A percentile compares a stretch with the other conserved stretches of the same genome.
Evolutionary conservation across 2,888 invertebrate species (phyloP).

Genomic region (Graphium colonna): DNA sequence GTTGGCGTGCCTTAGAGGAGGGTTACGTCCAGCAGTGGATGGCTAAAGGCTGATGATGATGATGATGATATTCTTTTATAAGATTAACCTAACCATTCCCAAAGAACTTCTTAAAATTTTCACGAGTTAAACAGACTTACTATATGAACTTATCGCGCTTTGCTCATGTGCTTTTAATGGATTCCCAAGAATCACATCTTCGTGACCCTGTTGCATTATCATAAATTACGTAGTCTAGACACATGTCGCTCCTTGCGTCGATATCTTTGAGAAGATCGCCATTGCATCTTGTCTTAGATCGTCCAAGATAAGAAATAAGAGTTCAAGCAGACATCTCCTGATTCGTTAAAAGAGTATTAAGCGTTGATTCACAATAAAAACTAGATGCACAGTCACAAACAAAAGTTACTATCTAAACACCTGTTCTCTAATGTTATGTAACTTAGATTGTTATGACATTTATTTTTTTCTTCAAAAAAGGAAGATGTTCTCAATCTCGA

Average conservation of each 20-base stretch:
- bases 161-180: constrained; percentile 15
- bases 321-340: neutral
- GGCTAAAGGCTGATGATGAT: too few species aligned
- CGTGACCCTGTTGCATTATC: constrained; percentile 14
- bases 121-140: neutral
- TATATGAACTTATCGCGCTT: neutral
- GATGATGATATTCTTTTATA: neutral
- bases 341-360: neutral
- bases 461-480: too few species aligned
- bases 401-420: too few species aligned
- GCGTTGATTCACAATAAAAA: too few species aligned
- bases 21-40: too few species aligned
- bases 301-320: neutral
- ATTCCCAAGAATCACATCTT: constrained; percentile 14
- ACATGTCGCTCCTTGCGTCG: neutral
- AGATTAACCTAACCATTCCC: neutral
- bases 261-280: constrained; percentile 1
- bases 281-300: neutral
- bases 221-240: constrained; percentile 22
- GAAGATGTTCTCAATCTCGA: too few species aligned
- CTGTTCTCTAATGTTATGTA: too few species aligned
- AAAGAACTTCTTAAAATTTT: neutral
- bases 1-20: too few species aligned
- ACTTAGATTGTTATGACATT: too few species aligned
- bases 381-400: too few species aligned